These are phyloP conservation scores for Apoda limacodes DNA, from an alignment of 2,888 invertebrate species.

Conservation along the genomic window DNA sequence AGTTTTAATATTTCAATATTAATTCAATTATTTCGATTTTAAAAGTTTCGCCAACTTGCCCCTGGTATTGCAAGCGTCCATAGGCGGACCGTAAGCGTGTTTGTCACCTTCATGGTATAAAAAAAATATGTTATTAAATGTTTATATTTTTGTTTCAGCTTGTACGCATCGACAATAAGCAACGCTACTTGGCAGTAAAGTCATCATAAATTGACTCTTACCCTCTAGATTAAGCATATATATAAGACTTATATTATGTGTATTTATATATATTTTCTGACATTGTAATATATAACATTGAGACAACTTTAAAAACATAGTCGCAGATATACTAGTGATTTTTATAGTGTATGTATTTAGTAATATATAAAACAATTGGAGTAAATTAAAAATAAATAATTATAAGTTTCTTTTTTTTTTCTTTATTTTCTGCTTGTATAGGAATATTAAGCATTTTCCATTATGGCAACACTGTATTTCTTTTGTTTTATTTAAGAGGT, in stretches of 20 bases:
- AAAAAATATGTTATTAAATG: conserved; percentile 5
- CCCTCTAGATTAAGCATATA: conserved; percentile 30
- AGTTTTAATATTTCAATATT: too few species aligned
- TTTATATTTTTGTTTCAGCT: conserved; percentile 34
- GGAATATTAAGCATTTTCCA: conserved; percentile 10
- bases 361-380: too few species aligned
- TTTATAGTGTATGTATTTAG: conserved; percentile 14
- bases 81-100: too few species aligned
- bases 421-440: too few species aligned
- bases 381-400: too few species aligned
- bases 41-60: too few species aligned
- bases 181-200: conserved; percentile 28
- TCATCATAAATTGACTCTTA: too few species aligned
- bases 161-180: conserved; percentile 59
- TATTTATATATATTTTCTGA: conserved; percentile 27
- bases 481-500: conserved; percentile 8
- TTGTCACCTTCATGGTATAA: too few species aligned
- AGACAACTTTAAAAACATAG: conserved; percentile 8
- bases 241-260: too few species aligned
- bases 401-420: too few species aligned
- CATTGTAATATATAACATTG: conserved; percentile 25
- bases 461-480: conserved; percentile 16
- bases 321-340: conserved; percentile 20
- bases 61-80: too few species aligned
- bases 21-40: too few species aligned